A percentile compares a stretch with the other conserved stretches of the same genome.
Evolutionary conservation across 2,113 vertebrate species (phyloP).

Genomic region (Delphinapterus leucas): DNA sequence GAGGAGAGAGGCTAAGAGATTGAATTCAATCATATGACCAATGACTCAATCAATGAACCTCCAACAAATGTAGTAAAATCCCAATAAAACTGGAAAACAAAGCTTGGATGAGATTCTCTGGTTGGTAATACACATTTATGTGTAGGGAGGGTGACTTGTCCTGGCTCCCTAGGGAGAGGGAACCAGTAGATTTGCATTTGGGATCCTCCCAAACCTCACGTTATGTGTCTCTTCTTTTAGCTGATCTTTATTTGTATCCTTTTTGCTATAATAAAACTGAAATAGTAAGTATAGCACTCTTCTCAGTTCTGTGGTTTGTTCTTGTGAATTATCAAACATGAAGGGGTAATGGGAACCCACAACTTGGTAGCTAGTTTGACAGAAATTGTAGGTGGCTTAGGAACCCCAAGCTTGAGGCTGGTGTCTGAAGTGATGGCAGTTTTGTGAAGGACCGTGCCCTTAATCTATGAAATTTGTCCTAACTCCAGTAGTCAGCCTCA

Average conservation of each 20-base stretch:
- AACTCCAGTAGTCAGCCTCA: neutral
- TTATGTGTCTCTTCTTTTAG: neutral
- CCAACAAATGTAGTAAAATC: neutral
- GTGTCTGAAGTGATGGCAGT: neutral
- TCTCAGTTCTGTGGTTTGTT: neutral
- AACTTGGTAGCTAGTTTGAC: neutral
- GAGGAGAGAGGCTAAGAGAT: neutral
- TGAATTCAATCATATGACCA: neutral
- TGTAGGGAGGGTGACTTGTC: neutral
- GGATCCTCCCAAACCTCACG: neutral
- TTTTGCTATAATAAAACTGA: neutral
- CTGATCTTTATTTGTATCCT: neutral
- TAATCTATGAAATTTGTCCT: neutral
- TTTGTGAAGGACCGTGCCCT: neutral
- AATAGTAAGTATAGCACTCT: neutral
- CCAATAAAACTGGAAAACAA: neutral
- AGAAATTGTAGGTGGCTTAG: neutral
- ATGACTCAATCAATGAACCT: neutral
- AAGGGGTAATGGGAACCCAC: neutral
- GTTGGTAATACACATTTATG: neutral
- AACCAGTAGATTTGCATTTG: neutral
- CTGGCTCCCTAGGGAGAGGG: neutral
- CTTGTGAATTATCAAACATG: neutral
- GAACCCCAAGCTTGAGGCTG: neutral
- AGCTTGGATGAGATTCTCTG: rapidly evolving